Base-by-base conservation (phyloP, 2,797 vertebrate species). In the Pangasius larnaudii region DNA sequence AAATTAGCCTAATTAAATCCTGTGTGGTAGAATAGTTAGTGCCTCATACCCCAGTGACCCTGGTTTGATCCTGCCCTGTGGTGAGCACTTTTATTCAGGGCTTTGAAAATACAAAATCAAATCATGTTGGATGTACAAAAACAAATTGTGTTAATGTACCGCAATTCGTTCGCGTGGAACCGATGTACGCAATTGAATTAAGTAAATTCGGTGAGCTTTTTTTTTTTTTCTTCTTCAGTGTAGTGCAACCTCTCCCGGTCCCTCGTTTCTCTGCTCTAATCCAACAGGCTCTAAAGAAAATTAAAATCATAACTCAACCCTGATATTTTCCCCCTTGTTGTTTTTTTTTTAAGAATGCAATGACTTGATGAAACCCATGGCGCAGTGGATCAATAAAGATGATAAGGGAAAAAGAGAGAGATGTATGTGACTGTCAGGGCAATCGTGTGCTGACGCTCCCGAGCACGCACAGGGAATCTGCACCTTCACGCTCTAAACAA, bases 301-400 rank as follows among this genome's bases (percentile, higher is more conserved):
- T 89, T 84, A 92, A 89, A 90, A 56, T 71, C 88, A 90, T 80
- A 91, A 88, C 85, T 88, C 84, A 80, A 11, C 27, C n/a, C 71
- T 75, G 58, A 80, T 79, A 86, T 78, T 74, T 18, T 3, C 27
- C 16, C 19, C n/a, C n/a, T 46, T 59, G n/a, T 51, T 89, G 36
- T 69, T 72, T 59, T 88, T 80, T 87, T 82, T 42, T 87, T 82
- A 51, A 85, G 42, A 77, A 59, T n/a, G 39, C 69, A 61, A 36
- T 69, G 53, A 63, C 83, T 72, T 79, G 77, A 74, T 77, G 24
- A 58, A 81, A 67, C 39, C 88, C 59, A 0, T 24, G 22, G 42
- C 72, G 86, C 63, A 80, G 86, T 83, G 84, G 89, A 91, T 92
- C 91, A 80, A 92, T 91, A 63, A 67, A 59, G 82, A 84, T 85